Evolutionary conservation across 2,797 vertebrate species (phyloP), one percentile per base, ranked within the genome.

Genomic region (Pyrocephalus nanus): DNA sequence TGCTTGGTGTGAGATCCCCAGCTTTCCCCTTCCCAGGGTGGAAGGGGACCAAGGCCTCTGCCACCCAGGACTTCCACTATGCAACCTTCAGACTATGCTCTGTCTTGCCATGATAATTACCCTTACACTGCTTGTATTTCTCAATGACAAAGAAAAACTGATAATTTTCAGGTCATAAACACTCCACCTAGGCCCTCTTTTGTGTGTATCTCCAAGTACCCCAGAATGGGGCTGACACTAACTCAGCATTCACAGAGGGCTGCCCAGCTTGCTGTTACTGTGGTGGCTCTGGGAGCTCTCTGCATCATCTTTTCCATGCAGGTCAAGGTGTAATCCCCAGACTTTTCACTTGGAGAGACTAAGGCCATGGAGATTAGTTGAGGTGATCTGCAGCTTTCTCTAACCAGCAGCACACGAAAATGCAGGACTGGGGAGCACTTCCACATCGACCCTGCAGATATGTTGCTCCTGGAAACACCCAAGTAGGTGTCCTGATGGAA

Each of bases 171-270:
- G 18, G 36, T 90, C 12, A 36, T 16, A 60, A 91, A 42, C 48
- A 4, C 22, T 80, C 34, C 66, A 11, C 12, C 29, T 60, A 11
- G 16, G 14, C 7, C 5, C 32, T 38, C n/a, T 85, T 73, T 53
- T 47, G 30, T 42, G 4, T 0, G 0, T 43, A 17, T 72, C 30
- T 64, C 25, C 70, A 48, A 45, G 51, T 22, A n/a, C 16, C 7
- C 12, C 0, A 1, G 54, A 23, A 19, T n/a, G 43, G 9, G 15
- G 23, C 38, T 90, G 88, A 55, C 6, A 8, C 47, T 54, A 20
- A 60, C 36, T 72, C 43, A 40, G 66, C 32, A 30, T 4, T 12
- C 50, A 47, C 54, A 79, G 42, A 55, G 20, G 15, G 36, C 21
- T 91, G 80, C 50, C 50, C 43, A 55, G 25, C 25, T 36, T 42